Conservation (phyloP, 1,140 invertebrate genomes). For the Neotoxoptera formosana region DNA sequence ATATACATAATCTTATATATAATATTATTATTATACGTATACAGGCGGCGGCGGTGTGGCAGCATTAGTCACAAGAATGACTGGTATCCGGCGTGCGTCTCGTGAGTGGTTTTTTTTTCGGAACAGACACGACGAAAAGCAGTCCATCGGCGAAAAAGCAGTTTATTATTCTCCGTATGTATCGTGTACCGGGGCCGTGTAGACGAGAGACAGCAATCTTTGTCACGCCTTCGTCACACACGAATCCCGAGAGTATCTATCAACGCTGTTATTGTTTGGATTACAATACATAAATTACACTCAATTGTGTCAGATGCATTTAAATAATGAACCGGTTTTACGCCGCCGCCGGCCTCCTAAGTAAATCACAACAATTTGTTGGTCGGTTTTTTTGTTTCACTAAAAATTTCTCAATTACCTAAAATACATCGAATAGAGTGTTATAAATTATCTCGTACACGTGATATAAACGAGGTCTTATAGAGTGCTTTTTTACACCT, state of each 20-base stretch:
- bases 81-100: slow-evolving; percentile 26
- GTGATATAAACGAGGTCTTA: background rate
- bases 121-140: slow-evolving; percentile 35
- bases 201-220: slow-evolving; percentile 49
- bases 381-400: background rate
- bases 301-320: background rate
- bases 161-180: slow-evolving; percentile 42
- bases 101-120: slow-evolving; percentile 4
- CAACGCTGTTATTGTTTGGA: slow-evolving; percentile 42
- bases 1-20: background rate
- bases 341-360: background rate
- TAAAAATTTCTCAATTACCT: slow-evolving; percentile 4
- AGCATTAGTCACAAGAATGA: slow-evolving; percentile 2
- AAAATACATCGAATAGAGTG: background rate
- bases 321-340: slow-evolving; percentile 2
- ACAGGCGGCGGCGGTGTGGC: background rate
- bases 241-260: background rate
- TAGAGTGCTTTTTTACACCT: background rate
- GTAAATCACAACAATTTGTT: background rate
- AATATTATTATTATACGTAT: too few species aligned
- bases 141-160: slow-evolving; percentile 29
- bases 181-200: background rate
- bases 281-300: slow-evolving; percentile 41
- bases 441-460: background rate
- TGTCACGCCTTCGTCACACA: slow-evolving; percentile 51